Evolutionary conservation across 2,113 vertebrate genomes (phyloP), one percentile per base, ranked within the genome.

Genomic region (Colaptes auratus): DNA sequence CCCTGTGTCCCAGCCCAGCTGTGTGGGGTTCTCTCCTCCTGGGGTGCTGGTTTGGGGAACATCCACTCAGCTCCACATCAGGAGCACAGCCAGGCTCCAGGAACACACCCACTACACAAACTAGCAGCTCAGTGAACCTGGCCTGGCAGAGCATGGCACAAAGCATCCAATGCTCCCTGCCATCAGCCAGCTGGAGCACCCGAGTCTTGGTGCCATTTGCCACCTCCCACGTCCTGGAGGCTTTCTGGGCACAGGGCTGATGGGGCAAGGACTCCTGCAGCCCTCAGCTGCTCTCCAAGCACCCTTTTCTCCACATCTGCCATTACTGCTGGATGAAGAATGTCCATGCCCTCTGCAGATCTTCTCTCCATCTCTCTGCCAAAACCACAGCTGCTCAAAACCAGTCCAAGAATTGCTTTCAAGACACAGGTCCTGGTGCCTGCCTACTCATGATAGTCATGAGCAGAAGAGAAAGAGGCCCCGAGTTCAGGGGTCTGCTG

Each of bases 371-470:
- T 36, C 69, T 36, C 73, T 70, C 44, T 85, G 50, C 59, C 55
- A 31, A 86, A 78, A 33, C 36, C 12, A 2, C 53, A 9, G 6
- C 39, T 9, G 18, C 33, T 20, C 86, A 42, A 56, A 77, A 33
- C 23, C 28, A 2, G 14, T n/a, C 28, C 70, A 55, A 58, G 83
- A 53, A 61, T 2, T 35, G n/a, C 31, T 76, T 46, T 61, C 75
- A 8, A n/a, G 30, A 15, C 14, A 15, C 2, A 18, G 48, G 10
- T 60, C 36, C n/a, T 65, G 63, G 33, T 56, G 12, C 36, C 21
- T 9, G n/a, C n/a, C n/a, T 2, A 13, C 8, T 58, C 0, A 0
- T 5, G 8, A 16, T 28, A 7, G 6, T 44, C 2, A 0, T 5
- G 2, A 52, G 27, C 24, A 63, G 15, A 15, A 80, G 20, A 42